phyloP scores from a whole-genome alignment of 2,888 invertebrate genomes.

The Ariolimax columbianus region DNA sequence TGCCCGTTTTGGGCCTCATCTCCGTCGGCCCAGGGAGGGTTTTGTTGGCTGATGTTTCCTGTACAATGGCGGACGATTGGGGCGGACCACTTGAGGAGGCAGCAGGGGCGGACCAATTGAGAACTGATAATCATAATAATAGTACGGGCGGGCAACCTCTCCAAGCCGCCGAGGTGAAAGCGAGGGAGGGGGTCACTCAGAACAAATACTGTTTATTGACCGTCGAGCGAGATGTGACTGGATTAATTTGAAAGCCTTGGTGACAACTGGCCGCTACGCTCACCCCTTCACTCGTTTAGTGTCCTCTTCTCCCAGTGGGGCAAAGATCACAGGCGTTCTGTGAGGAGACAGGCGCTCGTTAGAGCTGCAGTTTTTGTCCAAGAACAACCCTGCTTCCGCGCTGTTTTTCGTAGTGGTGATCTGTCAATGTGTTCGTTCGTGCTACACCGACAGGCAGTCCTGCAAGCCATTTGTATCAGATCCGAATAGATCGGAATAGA shows the following conservation, averaged over 20 bases:
- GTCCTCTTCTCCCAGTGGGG: slow-evolving; percentile 11
- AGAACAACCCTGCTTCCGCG: not conserved
- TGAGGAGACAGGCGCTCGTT: slow-evolving; percentile 4
- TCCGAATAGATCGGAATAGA: too few relatives aligned
- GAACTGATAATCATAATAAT: slow-evolving; percentile 40
- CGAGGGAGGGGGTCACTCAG: slow-evolving; percentile 35
- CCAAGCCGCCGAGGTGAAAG: not conserved
- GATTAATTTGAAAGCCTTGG: slow-evolving; percentile 46
- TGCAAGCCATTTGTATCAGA: too few relatives aligned
- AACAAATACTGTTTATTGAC: slow-evolving; percentile 48
- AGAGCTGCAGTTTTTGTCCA: not conserved
- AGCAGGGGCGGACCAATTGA: slow-evolving; percentile 37
- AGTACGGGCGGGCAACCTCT: slow-evolving; percentile 31
- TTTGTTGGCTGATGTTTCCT: slow-evolving; percentile 30
- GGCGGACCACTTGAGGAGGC: slow-evolving; percentile 39
- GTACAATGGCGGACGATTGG: slow-evolving; percentile 41
- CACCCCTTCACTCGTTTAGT: slow-evolving; percentile 8
- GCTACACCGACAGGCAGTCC: too few relatives aligned
- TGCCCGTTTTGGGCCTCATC: not conserved
- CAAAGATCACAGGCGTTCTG: slow-evolving; percentile 17
- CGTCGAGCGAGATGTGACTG: slow-evolving; percentile 36
- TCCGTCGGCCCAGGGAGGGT: slow-evolving; percentile 15
- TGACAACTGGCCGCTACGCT: slow-evolving; percentile 27
- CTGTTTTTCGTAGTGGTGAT: not conserved
- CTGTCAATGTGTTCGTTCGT: not conserved